Base-by-base conservation (phyloP, 2,888 invertebrate genomes). In the Hydraecia micacea region DNA sequence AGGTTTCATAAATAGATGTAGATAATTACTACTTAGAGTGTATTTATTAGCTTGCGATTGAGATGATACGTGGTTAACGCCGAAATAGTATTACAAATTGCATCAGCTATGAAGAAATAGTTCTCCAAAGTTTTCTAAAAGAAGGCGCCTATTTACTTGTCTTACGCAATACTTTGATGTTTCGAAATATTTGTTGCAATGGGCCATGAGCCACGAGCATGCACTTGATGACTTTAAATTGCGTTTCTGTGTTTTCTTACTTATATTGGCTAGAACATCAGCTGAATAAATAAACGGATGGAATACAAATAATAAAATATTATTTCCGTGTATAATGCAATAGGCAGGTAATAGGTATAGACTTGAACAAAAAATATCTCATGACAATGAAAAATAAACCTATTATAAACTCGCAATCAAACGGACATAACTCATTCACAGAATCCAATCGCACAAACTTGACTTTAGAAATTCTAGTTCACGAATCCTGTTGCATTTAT, bases 401-500 rank as follows among this genome's bases (percentile, higher is more conserved):
- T 32, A 60, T 32, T 60, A 28, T 25, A 32, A 49, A 25, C 32
- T 36, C 36, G 32, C 11, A 71, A 21, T 58, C 18, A 63, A 60
- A 42, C 28, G 25, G 7, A 58, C 11, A 63, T n/a, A n/a, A 72
- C 7, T 81, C 21, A 77, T 72, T 74, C 46, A n/a, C 13, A 42
- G 42, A 75, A 79, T 60, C n/a, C 69, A 69, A 71, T 74, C 58
- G 71, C 25, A 60, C 80, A 84, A 88, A 87, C 86, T 88, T 88
- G 88, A 82, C 87, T 80, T 80, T 80, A 73, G 75, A 79, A 83
- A 87, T 87, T 81, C 67, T 79, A 81, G 77, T 68, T 60, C 83
- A 80, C 86, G 73, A 82, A 89, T 88, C 89, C 86, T 89, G 89
- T 86, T 89, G 80, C 73, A 86, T 86, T 84, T 77, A 87, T 88